Evolutionary conservation across 2,113 vertebrate genomes (phyloP).

Genomic region (Ginglymostoma cirratum): DNA sequence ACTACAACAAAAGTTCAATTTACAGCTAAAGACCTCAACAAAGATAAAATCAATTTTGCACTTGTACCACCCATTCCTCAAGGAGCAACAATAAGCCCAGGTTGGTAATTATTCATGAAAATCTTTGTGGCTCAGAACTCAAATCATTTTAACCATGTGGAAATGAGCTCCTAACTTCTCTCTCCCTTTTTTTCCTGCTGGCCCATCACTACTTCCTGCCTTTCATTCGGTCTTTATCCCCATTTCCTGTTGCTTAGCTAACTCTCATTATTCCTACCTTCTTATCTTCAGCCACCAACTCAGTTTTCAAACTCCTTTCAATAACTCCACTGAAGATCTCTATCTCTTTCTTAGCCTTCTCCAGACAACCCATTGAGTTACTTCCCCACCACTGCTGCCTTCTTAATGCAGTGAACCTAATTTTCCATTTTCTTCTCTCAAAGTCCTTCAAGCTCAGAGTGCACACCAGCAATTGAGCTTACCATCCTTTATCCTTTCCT

Average conservation of each 20-base stretch:
- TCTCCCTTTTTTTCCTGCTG: background rate
- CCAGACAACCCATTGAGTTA: background rate
- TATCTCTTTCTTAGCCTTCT: background rate
- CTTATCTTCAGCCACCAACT: background rate
- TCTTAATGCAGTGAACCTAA: background rate
- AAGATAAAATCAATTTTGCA: constrained; percentile 58
- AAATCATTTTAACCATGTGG: background rate
- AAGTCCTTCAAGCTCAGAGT: background rate
- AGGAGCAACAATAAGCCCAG: constrained; percentile 50
- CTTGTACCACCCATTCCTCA: constrained; percentile 56
- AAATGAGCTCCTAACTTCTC: background rate
- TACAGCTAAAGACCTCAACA: constrained; percentile 57
- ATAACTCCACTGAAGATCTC: background rate
- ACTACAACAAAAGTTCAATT: constrained; percentile 50
- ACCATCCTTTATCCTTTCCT: background rate
- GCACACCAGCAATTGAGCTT: no score
- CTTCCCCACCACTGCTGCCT: background rate
- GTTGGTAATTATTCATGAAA: constrained; percentile 48
- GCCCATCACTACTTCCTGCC: background rate
- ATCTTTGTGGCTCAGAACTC: background rate
- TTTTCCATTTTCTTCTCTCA: background rate
- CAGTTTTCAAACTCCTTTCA: background rate
- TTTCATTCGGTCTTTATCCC: background rate
- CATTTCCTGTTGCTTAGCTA: background rate
- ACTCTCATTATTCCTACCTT: background rate